Evolutionary conservation across 2,113 vertebrate species (phyloP).

Genomic region (Bos taurus): ARS-UCD2.0 NC_037356.1:45448001-45448500

Average conservation of each 20-base stretch:
- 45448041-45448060: neutral
- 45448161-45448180: neutral
- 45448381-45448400: neutral
- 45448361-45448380: neutral
- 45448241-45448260: neutral
- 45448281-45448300: neutral
- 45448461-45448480: neutral
- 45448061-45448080: neutral
- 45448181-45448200: fast-evolving
- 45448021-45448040: neutral
- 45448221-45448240: neutral
- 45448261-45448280: neutral
- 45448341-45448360: neutral
- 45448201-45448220: neutral
- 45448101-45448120: neutral
- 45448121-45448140: neutral
- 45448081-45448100: neutral
- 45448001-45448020: neutral
- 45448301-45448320: neutral
- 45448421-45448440: neutral
- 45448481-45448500: neutral
- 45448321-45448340: neutral
- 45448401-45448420: neutral
- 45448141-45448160: fast-evolving
- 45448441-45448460: neutral